Evolutionary conservation across 2,888 invertebrate genomes (phyloP).

Genomic region (Drosophila birchii): DNA sequence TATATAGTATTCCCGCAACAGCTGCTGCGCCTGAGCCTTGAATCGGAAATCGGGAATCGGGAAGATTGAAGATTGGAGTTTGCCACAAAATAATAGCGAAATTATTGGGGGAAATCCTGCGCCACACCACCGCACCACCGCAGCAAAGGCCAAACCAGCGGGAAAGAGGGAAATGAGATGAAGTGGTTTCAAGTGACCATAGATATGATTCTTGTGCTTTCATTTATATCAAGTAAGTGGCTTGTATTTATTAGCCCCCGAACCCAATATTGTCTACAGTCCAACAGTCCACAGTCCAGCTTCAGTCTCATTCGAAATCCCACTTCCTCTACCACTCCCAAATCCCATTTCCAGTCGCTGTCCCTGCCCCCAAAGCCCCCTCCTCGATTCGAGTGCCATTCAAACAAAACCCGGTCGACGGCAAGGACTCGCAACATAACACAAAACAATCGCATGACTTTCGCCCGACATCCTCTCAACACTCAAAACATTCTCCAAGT

Average conservation of each 20-base stretch:
- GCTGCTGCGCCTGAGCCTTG: constrained; percentile 47
- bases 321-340: too few relatives aligned
- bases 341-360: not conserved
- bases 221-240: constrained; percentile 85
- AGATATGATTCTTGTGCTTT: constrained; percentile 85
- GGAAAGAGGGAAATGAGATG: constrained; percentile 85
- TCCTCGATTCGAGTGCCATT: constrained; percentile 54
- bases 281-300: not conserved
- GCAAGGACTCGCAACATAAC: constrained; percentile 39
- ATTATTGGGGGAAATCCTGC: constrained; percentile 21
- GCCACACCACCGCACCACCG: constrained; percentile 37
- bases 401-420: constrained; percentile 61
- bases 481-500: constrained; percentile 48
- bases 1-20: constrained; percentile 14
- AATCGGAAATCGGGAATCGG: not conserved
- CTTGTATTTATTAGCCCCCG: constrained; percentile 63
- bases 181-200: constrained; percentile 85
- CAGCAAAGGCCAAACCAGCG: constrained; percentile 68
- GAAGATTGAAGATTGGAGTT: not conserved
- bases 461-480: constrained; percentile 70
- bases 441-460: constrained; percentile 63
- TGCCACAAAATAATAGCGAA: constrained; percentile 17
- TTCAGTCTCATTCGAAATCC: not conserved
- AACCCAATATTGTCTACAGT: too few relatives aligned
- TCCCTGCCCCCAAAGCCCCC: constrained; percentile 11